Evolutionary conservation across 2,113 vertebrate species (phyloP), one percentile per base, ranked within the genome.

Genomic region (Columba livia): DNA sequence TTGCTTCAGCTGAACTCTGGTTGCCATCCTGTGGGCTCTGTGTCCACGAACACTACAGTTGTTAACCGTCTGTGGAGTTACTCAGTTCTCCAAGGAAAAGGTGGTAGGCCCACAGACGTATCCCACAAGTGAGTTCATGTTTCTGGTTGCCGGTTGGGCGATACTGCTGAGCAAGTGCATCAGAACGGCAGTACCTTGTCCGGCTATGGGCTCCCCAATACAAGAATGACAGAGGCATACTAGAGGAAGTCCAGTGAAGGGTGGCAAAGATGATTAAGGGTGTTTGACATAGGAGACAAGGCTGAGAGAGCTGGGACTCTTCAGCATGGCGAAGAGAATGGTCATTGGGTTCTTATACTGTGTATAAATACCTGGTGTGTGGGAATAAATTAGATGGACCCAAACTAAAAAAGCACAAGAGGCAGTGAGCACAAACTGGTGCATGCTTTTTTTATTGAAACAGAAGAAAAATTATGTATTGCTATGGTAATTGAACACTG

Each of bases 121-220:
- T 10, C 3, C 24, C 21, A 67, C 1, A 32, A 23, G 14, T 29
- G 14, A 19, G 31, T 61, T 65, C 31, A 19, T 11, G 9, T 38
- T 80, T 64, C 34, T 47, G 10, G 25, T 29, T 1, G 3, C 28
- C 11, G 7, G 5, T 5, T 57, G 32, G 47, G 10, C 34, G 0
- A 0, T 31, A 2, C 5, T 65, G 1, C 57, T 60, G 7, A 57
- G 50, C 21, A 88, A 69, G 12, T 3, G 4, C 3, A 4, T 66
- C 54, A 15, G 20, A 65, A 26, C 10, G 26, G 12, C 34, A 11
- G 15, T 58, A 9, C 19, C 38, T 6, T 31, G 24, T 70, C 13
- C 40, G n/a, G 29, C 26, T 67, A 6, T 26, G 9, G 34, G 53
- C 34, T 82, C 34, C 20, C 3, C 9, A 8, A 11, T 78, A 8